Conservation (phyloP, 2,888 invertebrate species). For the Melangyna quadrimaculata region DNA sequence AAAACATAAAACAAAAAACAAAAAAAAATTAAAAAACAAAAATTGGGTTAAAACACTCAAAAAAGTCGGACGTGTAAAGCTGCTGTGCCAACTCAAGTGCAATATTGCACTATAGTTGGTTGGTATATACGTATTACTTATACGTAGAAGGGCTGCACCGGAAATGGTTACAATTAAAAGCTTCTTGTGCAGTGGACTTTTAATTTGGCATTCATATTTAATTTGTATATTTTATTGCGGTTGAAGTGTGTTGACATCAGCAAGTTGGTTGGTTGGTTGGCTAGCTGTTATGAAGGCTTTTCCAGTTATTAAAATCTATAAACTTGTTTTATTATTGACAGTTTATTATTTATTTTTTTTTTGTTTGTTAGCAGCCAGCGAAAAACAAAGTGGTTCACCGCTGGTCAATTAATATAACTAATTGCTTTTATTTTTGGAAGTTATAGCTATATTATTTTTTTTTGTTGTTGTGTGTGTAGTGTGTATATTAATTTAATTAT, state of each 20-base stretch:
- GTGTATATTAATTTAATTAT: slow-evolving; percentile 23
- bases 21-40: slow-evolving; percentile 7
- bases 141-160: slow-evolving; percentile 9
- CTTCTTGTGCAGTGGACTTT: slow-evolving; percentile 59
- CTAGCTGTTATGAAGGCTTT: neutral
- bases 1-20: slow-evolving; percentile 4
- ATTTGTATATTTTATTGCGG: slow-evolving; percentile 64
- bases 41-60: slow-evolving; percentile 48
- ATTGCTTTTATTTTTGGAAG: neutral
- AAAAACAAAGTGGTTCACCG: slow-evolving; percentile 26
- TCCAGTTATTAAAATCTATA: slow-evolving; percentile 32
- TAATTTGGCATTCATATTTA: slow-evolving; percentile 65
- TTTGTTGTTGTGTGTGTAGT: no score
- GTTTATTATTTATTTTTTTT: slow-evolving; percentile 25
- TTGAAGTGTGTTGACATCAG: slow-evolving; percentile 55
- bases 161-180: slow-evolving; percentile 68
- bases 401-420: slow-evolving; percentile 30
- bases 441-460: neutral
- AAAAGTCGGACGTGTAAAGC: slow-evolving; percentile 67
- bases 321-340: slow-evolving; percentile 32
- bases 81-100: slow-evolving; percentile 67
- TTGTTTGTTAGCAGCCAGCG: no score
- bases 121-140: neutral
- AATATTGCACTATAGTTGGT: slow-evolving; percentile 47
- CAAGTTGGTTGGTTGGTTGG: slow-evolving; percentile 9